Evolutionary conservation across 2,113 vertebrate species (phyloP).

Genomic region (Nibea albiflora): DNA sequence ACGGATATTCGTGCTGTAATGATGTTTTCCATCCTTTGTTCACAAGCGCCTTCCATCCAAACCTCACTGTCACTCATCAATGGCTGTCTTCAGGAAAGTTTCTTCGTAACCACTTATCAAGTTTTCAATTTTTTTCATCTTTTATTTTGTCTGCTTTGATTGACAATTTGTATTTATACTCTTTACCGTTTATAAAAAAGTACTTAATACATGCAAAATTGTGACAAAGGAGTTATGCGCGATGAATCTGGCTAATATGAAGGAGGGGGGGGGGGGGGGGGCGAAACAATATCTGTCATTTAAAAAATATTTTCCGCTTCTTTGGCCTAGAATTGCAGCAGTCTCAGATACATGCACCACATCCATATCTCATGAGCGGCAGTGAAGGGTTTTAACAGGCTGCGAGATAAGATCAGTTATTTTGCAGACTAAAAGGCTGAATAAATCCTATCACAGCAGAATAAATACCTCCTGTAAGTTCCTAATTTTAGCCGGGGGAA

Average conservation of each 20-base stretch:
- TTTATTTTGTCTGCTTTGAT: neutral
- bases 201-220: neutral
- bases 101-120: neutral
- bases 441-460: conserved; percentile 51
- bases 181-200: neutral
- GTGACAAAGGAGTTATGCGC: neutral
- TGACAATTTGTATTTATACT: neutral
- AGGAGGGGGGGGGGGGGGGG: neutral
- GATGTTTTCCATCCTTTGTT: conserved; percentile 30
- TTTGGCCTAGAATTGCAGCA: conserved; percentile 21
- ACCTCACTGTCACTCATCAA: neutral
- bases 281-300: conserved; percentile 2
- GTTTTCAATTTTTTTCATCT: neutral
- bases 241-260: neutral
- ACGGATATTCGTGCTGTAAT: conserved; percentile 28
- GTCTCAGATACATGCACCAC: conserved; percentile 40
- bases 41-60: neutral
- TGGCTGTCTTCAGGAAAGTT: neutral
- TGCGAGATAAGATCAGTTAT: conserved; percentile 63
- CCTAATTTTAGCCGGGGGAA: conserved; percentile 16
- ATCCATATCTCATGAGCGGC: conserved; percentile 40
- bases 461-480: conserved; percentile 36
- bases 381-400: conserved; percentile 22
- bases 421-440: conserved; percentile 56
- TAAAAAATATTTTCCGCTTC: conserved; percentile 4